Conservation (phyloP, 2,888 invertebrate species). For the Drosophila lacicola region DNA sequence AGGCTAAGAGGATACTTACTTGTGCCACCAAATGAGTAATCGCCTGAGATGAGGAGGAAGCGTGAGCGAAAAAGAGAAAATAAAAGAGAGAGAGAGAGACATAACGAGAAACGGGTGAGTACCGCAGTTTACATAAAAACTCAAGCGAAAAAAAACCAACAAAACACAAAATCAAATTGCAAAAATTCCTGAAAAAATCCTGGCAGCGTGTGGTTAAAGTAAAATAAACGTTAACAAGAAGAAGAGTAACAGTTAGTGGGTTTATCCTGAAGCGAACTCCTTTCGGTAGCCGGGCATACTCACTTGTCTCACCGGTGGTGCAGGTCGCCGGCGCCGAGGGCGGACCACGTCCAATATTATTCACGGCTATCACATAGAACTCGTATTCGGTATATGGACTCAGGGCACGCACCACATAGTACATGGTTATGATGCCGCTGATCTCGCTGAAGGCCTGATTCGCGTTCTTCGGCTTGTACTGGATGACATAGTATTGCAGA, state of each 20-base stretch:
- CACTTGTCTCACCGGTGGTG: conserved; percentile 99
- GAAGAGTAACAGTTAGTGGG: conserved; percentile 40
- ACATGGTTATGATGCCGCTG: conserved; percentile 96
- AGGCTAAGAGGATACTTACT: conserved; percentile 86
- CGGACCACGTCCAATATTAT: conserved; percentile 96
- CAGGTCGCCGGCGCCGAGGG: conserved; percentile 95
- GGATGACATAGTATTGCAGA: conserved; percentile 97
- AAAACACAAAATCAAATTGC: conserved; percentile 41
- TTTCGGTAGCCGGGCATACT: conserved; percentile 78
- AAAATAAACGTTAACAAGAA: background rate
- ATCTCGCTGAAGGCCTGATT: conserved; percentile 96
- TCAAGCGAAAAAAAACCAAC: conserved; percentile 9
- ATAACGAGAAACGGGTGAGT: conserved; percentile 63
- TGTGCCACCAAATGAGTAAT: conserved; percentile 90
- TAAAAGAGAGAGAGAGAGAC: conserved; percentile 29
- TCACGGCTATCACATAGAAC: conserved; percentile 97
- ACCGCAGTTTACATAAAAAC: conserved; percentile 52
- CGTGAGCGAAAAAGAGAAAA: conserved; percentile 13
- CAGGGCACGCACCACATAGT: conserved; percentile 94
- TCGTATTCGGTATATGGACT: conserved; percentile 98
- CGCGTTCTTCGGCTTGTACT: conserved; percentile 97
- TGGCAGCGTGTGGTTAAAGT: conserved; percentile 30
- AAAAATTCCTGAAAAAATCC: conserved; percentile 49
- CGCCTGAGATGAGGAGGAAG: conserved; percentile 86
- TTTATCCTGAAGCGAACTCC: conserved; percentile 16